These are phyloP conservation scores for Eulithis testata DNA, from an alignment of 2,888 invertebrate genomes.

Conservation along the genomic window DNA sequence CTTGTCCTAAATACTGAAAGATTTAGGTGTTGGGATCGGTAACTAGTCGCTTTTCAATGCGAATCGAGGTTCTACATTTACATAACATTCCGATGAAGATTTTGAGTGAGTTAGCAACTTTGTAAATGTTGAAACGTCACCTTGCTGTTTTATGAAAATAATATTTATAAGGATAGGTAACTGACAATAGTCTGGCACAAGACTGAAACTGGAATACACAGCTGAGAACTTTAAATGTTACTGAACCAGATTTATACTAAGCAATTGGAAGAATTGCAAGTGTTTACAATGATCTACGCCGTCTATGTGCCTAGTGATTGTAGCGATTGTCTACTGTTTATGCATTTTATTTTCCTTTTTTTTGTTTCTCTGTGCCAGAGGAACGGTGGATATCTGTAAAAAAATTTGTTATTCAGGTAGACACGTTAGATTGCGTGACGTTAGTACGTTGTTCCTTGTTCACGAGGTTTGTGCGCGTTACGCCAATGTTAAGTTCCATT, in stretches of 20 bases:
- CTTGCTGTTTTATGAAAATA: neutral
- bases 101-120: neutral
- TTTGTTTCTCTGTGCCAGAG: neutral
- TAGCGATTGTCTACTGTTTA: too few species aligned
- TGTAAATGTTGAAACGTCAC: neutral
- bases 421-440: constrained; percentile 49
- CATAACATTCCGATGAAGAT: neutral
- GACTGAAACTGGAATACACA: neutral
- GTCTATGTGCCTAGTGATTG: too few species aligned
- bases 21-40: constrained; percentile 19
- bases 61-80: neutral
- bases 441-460: constrained; percentile 35
- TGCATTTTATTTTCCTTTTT: neutral
- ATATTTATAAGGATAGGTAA: neutral
- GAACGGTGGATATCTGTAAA: neutral
- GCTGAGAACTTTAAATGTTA: too few species aligned
- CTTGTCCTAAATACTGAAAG: constrained; percentile 41
- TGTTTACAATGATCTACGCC: too few species aligned
- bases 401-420: neutral
- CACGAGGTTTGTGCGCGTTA: constrained; percentile 47
- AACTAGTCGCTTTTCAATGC: constrained; percentile 6
- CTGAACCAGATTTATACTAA: too few species aligned
- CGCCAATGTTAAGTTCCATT: constrained; percentile 43
- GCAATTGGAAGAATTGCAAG: too few species aligned
- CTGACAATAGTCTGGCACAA: neutral